Base-by-base conservation (phyloP, 2,888 invertebrate species). In the Mesorhabditis sp. region DNA sequence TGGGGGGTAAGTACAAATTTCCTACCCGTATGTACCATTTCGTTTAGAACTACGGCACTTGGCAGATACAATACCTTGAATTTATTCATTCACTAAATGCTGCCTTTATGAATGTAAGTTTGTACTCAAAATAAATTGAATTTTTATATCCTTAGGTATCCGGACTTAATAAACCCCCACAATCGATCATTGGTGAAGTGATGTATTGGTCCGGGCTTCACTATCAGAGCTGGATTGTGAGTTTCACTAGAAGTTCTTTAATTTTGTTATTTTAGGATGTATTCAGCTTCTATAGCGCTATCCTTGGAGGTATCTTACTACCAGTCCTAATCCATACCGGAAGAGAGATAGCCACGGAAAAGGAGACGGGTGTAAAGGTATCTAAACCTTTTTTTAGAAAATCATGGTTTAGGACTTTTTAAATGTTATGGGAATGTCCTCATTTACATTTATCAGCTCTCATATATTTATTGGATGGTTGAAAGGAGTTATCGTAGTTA, bases 361-460 rank as follows among this genome's bases (percentile, higher is more conserved):
- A 50, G 2, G 58, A 50, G 2, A 50, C 7, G 1, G 58, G 58
- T 13, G 58, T 50, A 10, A 50, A 50, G 58, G 58, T 50, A n/a
- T 13, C 7, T 50, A 13, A 50, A 50, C 7, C 10, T 10, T 50
- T 1, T 13, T 13, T 13, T 50, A 50, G 1, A 50, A 50, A 50
- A 28, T 28, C 2, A 28, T 28, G 0, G 7, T 50, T 2, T 50
- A 50, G 58, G 58, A 50, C 2, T 50, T 50, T 50, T 2, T 50
- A 50, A 13, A 10, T 13, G 58, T 50, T 10, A 50, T 50, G 58
- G 58, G 58, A 13, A 13, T 50, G 58, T 50, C 58, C 10, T n/a
- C 58, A 50, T 50, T 50, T n/a, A 50, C n/a, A 13, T 50, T 50
- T n/a, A 50, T 50, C 58, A 50, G 58, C n/a, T 50, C 58, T 50